Percentiles rank a stretch among this genome's conserved stretches.
Conservation (phyloP, 2,113 vertebrate genomes). For the Cariama cristata region DNA sequence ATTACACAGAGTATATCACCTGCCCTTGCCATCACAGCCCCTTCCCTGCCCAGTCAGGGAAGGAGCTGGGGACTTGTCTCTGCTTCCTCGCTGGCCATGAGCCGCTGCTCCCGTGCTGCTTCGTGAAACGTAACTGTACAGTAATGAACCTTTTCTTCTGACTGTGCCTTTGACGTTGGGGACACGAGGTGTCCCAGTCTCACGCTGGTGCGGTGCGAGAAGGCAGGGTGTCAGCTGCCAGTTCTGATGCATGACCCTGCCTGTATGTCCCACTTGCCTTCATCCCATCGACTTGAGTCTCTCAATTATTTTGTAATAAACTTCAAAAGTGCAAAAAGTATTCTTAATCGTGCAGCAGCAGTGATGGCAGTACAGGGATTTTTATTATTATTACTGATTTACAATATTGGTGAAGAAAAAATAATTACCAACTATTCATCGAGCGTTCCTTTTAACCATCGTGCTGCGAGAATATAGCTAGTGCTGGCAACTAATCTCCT, state of each 20-base stretch:
- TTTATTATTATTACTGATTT: neutral
- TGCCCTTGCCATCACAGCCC: too few relatives aligned
- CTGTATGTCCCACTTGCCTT: rapidly evolving
- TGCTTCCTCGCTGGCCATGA: rapidly evolving
- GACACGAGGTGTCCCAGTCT: rapidly evolving
- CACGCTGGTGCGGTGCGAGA: rapidly evolving
- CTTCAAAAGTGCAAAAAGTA: neutral
- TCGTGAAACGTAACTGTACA: rapidly evolving
- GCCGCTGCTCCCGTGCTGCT: neutral
- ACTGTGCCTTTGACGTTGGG: rapidly evolving
- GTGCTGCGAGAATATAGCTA: neutral
- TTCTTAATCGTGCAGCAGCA: neutral
- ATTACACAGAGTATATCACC: too few relatives aligned
- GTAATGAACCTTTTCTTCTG: neutral
- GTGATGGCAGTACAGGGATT: neutral
- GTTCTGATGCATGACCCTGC: rapidly evolving
- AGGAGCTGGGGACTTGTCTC: neutral
- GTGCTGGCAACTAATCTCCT: neutral
- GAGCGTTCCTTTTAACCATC: neutral
- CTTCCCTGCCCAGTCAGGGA: rapidly evolving
- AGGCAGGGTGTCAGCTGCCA: too few relatives aligned
- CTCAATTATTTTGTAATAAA: neutral
- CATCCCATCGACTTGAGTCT: rapidly evolving
- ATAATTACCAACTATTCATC: neutral
- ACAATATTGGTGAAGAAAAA: neutral